Evolutionary conservation across 2,797 vertebrate genomes (phyloP), one percentile per base, ranked within the genome.

Genomic region (Eremophila alpestris): DNA sequence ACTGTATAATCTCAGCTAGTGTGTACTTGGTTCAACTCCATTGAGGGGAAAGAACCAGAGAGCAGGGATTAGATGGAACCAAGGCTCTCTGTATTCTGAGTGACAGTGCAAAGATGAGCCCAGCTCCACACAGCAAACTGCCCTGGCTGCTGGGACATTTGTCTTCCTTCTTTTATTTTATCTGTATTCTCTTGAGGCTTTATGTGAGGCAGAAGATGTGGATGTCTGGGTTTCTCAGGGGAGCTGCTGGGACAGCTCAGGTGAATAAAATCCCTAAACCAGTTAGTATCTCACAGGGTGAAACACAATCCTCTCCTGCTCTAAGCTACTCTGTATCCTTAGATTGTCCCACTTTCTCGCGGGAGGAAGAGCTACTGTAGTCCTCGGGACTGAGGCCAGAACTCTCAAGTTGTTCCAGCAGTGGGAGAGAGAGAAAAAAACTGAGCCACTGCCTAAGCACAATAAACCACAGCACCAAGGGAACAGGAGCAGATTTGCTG

Each of bases 281-380:
- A 17, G 18, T 56, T 86, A 67, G 67, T 91, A 86, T 70, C 45
- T 30, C 34, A 30, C 8, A 0, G 2, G 7, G 16, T 0, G 1
- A 82, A 87, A 86, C 29, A 46, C 0, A 11, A 73, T 36, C 48
- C 12, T 67, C 48, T 84, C 49, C 36, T 81, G 19, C 59, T 68
- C 36, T 62, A 45, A 89, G 23, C 7, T 76, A 12, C 10, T 81
- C 43, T 32, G 58, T 40, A 38, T 73, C 52, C 51, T 87, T 74
- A 63, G 36, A 24, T 43, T 56, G 49, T 51, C 73, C 58, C 2
- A 1, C 38, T 77, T 88, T 73, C 70, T 90, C 52, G 2, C 0
- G 1, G 43, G 63, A 95, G 67, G 63, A 90, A 95, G 67, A 79
- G 73, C 48, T 93, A 75, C 87, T 83, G 82, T 36, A 76, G 69